phyloP scores from a whole-genome alignment of 2,888 invertebrate genomes.

The Leptopilina myrica region DNA sequence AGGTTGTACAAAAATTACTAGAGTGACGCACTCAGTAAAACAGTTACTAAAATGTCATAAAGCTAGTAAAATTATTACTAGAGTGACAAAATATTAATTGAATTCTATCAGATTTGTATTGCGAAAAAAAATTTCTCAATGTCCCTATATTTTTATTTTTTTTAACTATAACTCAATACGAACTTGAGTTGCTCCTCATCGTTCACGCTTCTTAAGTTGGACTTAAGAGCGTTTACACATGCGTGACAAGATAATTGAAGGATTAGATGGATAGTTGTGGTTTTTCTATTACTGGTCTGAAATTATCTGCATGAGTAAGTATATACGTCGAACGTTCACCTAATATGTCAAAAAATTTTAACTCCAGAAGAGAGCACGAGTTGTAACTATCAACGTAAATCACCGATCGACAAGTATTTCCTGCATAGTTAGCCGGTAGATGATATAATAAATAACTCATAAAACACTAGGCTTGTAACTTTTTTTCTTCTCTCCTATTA shows the following conservation, averaged over 20 bases:
- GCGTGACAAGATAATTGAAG: slow-evolving; percentile 57
- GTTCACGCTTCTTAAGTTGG: slow-evolving; percentile 26
- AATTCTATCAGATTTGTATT: no score
- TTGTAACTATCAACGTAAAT: slow-evolving; percentile 24
- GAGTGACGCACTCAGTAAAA: no score
- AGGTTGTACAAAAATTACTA: no score
- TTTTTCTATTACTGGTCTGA: slow-evolving; percentile 48
- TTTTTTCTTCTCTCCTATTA: neutral
- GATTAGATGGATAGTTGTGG: slow-evolving; percentile 55
- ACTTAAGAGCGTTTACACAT: slow-evolving; percentile 47
- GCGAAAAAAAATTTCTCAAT: neutral
- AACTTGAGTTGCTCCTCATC: slow-evolving; percentile 12
- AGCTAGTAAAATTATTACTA: no score
- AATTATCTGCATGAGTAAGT: slow-evolving; percentile 55
- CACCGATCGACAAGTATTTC: slow-evolving; percentile 26
- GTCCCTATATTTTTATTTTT: neutral
- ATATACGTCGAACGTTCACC: slow-evolving; percentile 11
- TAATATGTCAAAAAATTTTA: slow-evolving; percentile 32
- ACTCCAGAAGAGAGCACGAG: neutral
- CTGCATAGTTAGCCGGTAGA: slow-evolving; percentile 32
- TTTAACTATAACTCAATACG: neutral
- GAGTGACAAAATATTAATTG: no score
- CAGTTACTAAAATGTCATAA: no score
- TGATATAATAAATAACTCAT: slow-evolving; percentile 17
- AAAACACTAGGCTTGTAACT: slow-evolving; percentile 11